These are phyloP conservation scores for Thymallus thymallus DNA, from an alignment of 2,113 vertebrate species.

Conservation along the genomic window DNA sequence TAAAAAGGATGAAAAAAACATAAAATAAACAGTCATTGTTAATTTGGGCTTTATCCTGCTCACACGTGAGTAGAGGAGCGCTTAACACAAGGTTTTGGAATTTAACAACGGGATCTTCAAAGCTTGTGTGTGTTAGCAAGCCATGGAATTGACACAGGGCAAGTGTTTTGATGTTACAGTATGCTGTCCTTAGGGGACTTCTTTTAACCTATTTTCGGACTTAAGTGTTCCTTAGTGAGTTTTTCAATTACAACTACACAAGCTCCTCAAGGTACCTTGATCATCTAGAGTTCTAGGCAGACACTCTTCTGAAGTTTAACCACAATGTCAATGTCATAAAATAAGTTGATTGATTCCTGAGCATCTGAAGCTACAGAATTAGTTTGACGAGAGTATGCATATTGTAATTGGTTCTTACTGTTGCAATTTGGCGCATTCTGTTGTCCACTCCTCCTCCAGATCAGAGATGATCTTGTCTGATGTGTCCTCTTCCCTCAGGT, in stretches of 20 bases:
- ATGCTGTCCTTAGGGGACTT: conserved; percentile 33
- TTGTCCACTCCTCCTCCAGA: conserved; percentile 75
- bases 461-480: conserved; percentile 75
- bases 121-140: conserved; percentile 58
- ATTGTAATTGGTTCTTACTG: conserved; percentile 44
- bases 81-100: conserved; percentile 39
- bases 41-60: conserved; percentile 27
- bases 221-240: conserved; percentile 36
- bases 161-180: conserved; percentile 38
- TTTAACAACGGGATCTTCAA: conserved; percentile 56
- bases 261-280: conserved; percentile 39
- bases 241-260: conserved; percentile 37
- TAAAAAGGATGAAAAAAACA: conserved; percentile 18
- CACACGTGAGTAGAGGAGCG: conserved; percentile 26
- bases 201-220: conserved; percentile 30
- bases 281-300: conserved; percentile 1
- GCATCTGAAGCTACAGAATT: conserved; percentile 26
- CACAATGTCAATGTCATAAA: conserved; percentile 40
- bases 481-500: conserved; percentile 74
- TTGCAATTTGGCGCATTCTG: conserved; percentile 36
- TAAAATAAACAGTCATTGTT: conserved; percentile 3
- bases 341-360: conserved; percentile 30
- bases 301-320: conserved; percentile 23
- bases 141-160: conserved; percentile 41
- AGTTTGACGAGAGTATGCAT: background rate